Evolutionary conservation across 2,113 vertebrate species (phyloP), one percentile per base, ranked within the genome.

Genomic region (Genyomyrus donnyi): DNA sequence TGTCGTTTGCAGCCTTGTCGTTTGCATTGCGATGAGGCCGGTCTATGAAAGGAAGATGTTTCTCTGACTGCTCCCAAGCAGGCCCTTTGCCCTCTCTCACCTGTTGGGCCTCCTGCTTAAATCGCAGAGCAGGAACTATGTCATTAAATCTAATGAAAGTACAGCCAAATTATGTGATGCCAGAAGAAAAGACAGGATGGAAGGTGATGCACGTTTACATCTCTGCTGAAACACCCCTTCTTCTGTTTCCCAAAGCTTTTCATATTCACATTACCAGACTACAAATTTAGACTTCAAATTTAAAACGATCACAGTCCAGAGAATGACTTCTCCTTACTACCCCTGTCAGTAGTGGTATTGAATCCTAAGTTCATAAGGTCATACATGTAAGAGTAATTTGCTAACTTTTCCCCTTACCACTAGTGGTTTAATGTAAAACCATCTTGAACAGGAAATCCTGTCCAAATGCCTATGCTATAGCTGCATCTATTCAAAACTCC

Each of bases 1-100:
- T n/a, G n/a, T n/a, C n/a, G 56, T 42, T 46, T 87, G 88, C 90
- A 89, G 84, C 24, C 87, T 48, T 88, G 77, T 58, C 35, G 1
- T 21, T 27, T 50, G 46, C 83, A 46, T 48, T n/a, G 39, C 17
- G 45, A 49, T 49, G 9, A 50, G 84, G 84, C 5, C 8, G 15
- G 31, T 46, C 8, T 66, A 27, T 27, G n/a, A 50, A 50, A 89
- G 88, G 62, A 89, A 5, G 39, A 15, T 62, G 39, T 62, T 15
- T 66, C 24, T 0, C 31, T 62, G 19, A 27, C 21, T 88, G 27
- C 4, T 46, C 4, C 24, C 58, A 46, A 24, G 5, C 11, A 4
- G 21, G 5, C 35, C 50, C 77, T 17, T 39, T 56, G 11, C 31
- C 45, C 31, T 46, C n/a, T 48, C 84, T 19, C 19, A 86, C 45